Evolutionary conservation across 2,888 invertebrate genomes (phyloP), one percentile per base, ranked within the genome.

Genomic region (Empis livida): DNA sequence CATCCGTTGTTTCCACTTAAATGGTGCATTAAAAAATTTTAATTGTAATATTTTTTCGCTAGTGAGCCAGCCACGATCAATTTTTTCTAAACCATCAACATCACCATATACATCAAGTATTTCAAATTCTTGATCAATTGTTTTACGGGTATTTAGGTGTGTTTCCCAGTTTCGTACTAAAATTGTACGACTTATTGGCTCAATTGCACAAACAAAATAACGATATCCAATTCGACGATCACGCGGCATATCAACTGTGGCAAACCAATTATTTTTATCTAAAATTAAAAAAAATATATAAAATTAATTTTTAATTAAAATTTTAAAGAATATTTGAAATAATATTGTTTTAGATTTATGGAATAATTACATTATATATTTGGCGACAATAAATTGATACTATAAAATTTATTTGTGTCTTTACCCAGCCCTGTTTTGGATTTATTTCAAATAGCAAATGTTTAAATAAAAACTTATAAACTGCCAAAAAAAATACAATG

Each of bases 51-150:
- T 73, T n/a, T 83, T 82, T 63, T 89, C 88, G 52, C 77, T 76
- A 37, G 84, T 89, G 27, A 92, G 72, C 92, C 92, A 93, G 13
- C 92, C 92, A 54, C 79, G 76, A 59, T 82, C 84, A 13, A 88
- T 70, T 54, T 75, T 74, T 52, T 70, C 67, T 23, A 69, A 67
- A 31, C 73, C 76, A 60, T 76, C 73, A 59, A 77, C 75, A 56
- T 74, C 71, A 42, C 89, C 89, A 71, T 86, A 88, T 43, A 71
- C 71, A 53, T 84, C 81, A 48, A 69, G 65, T 13, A 53, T 56
- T 6, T 47, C 32, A 5, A 42, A 45, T 41, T 55, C 63, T 55
- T 58, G 65, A 49, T 68, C 71, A 42, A 69, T 71, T 41, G 89
- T 77, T 43, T 71, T 59, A 53, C 91, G 72, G 23, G 90, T 80